Evolutionary conservation across 2,888 invertebrate genomes (phyloP).

Genomic region (Argyra leucocephala): DNA sequence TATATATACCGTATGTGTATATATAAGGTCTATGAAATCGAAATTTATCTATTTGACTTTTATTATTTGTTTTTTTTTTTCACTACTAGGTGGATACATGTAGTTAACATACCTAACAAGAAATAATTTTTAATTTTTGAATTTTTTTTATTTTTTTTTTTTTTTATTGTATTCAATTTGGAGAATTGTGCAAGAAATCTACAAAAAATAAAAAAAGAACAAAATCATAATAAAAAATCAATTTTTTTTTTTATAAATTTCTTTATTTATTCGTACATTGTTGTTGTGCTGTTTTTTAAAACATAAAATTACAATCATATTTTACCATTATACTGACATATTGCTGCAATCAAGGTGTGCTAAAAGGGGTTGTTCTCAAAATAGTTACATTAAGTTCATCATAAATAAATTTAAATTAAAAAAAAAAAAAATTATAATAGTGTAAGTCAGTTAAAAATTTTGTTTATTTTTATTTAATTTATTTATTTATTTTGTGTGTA

Average conservation of each 20-base stretch:
- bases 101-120: background rate
- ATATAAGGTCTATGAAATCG: background rate
- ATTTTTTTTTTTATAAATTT: too few relatives aligned
- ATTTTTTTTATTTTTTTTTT: too few relatives aligned
- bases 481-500: too few relatives aligned
- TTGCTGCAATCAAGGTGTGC: background rate
- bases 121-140: background rate
- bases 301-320: constrained; percentile 1
- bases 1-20: background rate
- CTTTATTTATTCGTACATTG: background rate
- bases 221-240: too few relatives aligned
- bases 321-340: background rate
- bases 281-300: background rate
- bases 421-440: too few relatives aligned
- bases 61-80: background rate
- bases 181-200: background rate
- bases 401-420: background rate
- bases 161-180: background rate
- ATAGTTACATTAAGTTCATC: background rate
- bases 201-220: too few relatives aligned
- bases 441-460: too few relatives aligned
- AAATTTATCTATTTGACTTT: background rate
- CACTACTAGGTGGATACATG: background rate
- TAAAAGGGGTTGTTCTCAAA: background rate
- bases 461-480: too few relatives aligned